Evolutionary conservation across 2,797 vertebrate genomes (phyloP), one percentile per base, ranked within the genome.

Genomic region (Gobio occitaniae): DNA sequence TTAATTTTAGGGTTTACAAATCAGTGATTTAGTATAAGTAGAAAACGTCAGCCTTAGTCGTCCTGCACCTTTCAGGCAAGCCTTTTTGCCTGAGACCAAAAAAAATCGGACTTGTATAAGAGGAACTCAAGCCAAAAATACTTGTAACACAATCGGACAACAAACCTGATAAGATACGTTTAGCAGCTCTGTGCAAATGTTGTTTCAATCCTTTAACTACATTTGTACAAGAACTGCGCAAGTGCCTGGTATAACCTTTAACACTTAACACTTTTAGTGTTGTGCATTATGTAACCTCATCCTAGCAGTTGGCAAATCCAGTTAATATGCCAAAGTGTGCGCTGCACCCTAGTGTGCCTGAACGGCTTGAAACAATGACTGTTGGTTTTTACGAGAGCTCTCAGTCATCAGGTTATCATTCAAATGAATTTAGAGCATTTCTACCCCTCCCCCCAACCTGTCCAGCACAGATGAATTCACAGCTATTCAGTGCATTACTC

Each of bases 381-480:
- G 59, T 38, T 41, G 63, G 29, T 68, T 86, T 75, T 79, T 38
- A 59, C 52, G 50, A 61, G 38, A 78, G 75, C 66, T n/a, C 47
- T 61, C 41, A 77, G 78, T 84, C 11, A 66, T 84, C 76, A 86
- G 61, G 70, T 61, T 77, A 69, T 72, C 25, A 78, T 78, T 85
- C 66, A 78, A 72, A 56, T 80, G n/a, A 75, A 59, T 69, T 88
- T 74, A 85, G 71, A 84, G 75, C 70, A 3, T 80, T 77, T 13
- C 44, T 72, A 50, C 80, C 48, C 84, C 47, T 79, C 69, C 71
- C n/a, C 84, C 75, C 83, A 79, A 48, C 41, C 83, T 76, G 83
- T 79, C 81, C 86, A 32, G 72, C 36, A 81, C 84, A 84, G 84
- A 70, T 70, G 81, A 86, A 83, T 70, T 81, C 54, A 78, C 83